Percentiles rank a stretch among this genome's conserved stretches.
Conservation (phyloP, 2,888 invertebrate species). For the Apotomis capreana region DNA sequence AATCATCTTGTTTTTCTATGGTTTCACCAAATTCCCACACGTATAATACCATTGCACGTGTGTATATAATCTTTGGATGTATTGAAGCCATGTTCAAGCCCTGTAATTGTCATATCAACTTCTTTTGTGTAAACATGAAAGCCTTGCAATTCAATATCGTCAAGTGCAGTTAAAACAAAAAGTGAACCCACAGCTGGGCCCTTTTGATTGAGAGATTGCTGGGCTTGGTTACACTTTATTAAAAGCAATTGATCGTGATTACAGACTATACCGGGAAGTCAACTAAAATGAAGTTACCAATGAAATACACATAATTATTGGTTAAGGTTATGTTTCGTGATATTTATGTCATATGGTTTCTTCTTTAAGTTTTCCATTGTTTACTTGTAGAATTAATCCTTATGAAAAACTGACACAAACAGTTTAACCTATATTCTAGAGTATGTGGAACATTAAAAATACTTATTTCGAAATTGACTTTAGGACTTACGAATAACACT, state of each 20-base stretch:
- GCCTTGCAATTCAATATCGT: slow-evolving; percentile 49
- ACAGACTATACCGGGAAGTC: slow-evolving; percentile 53
- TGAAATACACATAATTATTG: slow-evolving; percentile 14
- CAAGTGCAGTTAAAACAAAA: slow-evolving; percentile 54
- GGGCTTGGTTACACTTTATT: slow-evolving; percentile 61
- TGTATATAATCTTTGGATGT: slow-evolving; percentile 4
- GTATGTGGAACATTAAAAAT: too few species aligned
- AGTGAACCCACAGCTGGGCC: slow-evolving; percentile 51
- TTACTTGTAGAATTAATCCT: too few species aligned
- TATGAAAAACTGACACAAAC: too few species aligned
- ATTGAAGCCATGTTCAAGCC: slow-evolving; percentile 19
- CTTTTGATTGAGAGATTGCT: slow-evolving; percentile 63
- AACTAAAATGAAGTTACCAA: slow-evolving; percentile 19
- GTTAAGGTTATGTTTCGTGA: not conserved
- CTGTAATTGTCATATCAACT: slow-evolving; percentile 26
- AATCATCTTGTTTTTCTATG: slow-evolving; percentile 35
- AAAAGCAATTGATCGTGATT: slow-evolving; percentile 72
- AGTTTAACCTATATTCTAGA: too few species aligned
- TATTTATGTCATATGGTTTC: not conserved
- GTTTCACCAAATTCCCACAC: slow-evolving; percentile 28
- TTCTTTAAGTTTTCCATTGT: too few species aligned
- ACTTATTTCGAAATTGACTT: too few species aligned
- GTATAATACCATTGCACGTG: slow-evolving; percentile 32
- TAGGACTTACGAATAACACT: too few species aligned
- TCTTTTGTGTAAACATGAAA: slow-evolving; percentile 39